A percentile compares a stretch with the other conserved stretches of the same genome.
These are phyloP conservation scores for Tor tambroides DNA, from an alignment of 2,113 vertebrate genomes.

Conservation along the genomic window DNA sequence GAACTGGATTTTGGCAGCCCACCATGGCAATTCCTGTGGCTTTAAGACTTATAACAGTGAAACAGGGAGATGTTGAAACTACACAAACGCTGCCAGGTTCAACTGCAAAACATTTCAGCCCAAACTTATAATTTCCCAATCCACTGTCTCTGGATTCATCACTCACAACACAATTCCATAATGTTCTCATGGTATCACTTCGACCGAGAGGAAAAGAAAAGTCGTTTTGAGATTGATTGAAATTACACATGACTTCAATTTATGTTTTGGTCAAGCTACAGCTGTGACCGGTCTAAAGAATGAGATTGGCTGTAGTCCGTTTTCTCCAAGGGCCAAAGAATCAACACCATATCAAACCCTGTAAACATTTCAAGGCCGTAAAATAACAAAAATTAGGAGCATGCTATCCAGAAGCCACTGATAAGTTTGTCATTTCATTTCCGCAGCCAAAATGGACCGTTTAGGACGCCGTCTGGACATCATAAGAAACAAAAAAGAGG, in stretches of 20 bases:
- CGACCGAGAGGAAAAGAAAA: neutral
- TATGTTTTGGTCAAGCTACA: conserved; percentile 15
- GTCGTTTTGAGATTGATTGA: conserved; percentile 15
- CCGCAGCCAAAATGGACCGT: neutral
- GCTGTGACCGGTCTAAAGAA: neutral
- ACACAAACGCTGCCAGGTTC: conserved; percentile 64
- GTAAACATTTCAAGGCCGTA: conserved; percentile 2
- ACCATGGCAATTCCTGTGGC: conserved; percentile 81
- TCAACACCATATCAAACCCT: conserved; percentile 15
- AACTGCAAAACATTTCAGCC: conserved; percentile 70
- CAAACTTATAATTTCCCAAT: conserved; percentile 59
- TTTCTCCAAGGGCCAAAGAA: conserved; percentile 22
- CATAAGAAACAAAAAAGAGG: neutral
- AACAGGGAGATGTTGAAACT: conserved; percentile 78
- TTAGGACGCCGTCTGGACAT: neutral
- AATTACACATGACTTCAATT: conserved; percentile 18
- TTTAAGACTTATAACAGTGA: conserved; percentile 75
- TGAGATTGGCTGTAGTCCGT: conserved; percentile 5
- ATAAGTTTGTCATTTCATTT: neutral
- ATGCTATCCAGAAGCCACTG: conserved; percentile 31
- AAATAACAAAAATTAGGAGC: conserved; percentile 28
- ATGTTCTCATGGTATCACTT: conserved; percentile 32
- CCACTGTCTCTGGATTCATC: conserved; percentile 35
- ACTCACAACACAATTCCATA: conserved; percentile 37
- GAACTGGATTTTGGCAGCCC: conserved; percentile 81